A percentile compares a stretch with the other conserved stretches of the same genome.
Evolutionary conservation across 2,888 invertebrate genomes (phyloP).

Genomic region (Ochropleura plecta): DNA sequence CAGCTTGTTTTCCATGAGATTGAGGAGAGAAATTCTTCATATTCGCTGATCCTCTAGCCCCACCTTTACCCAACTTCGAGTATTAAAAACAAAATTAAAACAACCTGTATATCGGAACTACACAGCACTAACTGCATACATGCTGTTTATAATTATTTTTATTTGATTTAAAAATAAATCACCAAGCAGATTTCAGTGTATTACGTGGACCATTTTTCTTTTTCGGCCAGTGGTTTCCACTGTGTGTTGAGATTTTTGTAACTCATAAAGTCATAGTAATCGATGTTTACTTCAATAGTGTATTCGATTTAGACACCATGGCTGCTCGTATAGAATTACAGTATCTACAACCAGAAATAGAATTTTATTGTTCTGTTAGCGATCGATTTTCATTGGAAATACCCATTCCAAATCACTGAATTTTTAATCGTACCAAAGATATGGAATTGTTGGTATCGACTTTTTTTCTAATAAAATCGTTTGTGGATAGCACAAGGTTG

Average conservation of each 20-base stretch:
- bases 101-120: conserved; percentile 10
- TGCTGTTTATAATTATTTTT: neutral
- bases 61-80: neutral
- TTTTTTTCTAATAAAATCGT: conserved; percentile 69
- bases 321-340: conserved; percentile 33
- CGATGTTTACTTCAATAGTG: neutral
- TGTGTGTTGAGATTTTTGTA: neutral
- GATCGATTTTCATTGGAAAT: conserved; percentile 57
- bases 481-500: conserved; percentile 72
- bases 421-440: conserved; percentile 47
- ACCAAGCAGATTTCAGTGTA: neutral
- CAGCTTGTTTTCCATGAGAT: too few species aligned
- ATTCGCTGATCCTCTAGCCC: conserved; percentile 42
- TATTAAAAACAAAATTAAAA: conserved; percentile 30
- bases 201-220: too few species aligned
- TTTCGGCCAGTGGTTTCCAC: neutral
- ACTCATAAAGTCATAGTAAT: neutral
- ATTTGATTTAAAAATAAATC: neutral
- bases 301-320: conserved; percentile 6
- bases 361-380: conserved; percentile 37
- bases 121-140: neutral
- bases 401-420: conserved; percentile 44
- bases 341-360: conserved; percentile 38
- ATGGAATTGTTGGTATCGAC: conserved; percentile 30
- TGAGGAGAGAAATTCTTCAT: neutral